Conservation (phyloP, 1,140 invertebrate genomes). For the Palaemon carinicauda region DNA sequence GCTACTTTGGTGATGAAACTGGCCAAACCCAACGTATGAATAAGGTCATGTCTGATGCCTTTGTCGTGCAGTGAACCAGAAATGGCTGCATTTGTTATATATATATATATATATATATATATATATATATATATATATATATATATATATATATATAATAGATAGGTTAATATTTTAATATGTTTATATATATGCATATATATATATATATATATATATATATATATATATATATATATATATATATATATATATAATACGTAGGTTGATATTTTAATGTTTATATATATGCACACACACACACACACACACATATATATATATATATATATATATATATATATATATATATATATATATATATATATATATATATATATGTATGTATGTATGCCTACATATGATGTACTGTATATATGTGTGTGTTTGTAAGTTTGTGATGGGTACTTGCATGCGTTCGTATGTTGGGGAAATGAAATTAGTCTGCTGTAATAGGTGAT, state of each 20-base stretch:
- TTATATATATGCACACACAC: too few species aligned
- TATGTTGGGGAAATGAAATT: too few species aligned
- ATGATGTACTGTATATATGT: too few species aligned
- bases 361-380: neutral
- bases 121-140: neutral
- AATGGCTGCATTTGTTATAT: too few species aligned
- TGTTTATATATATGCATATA: neutral
- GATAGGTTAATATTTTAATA: neutral
- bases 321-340: slow-evolving; percentile 4
- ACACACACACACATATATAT: neutral
- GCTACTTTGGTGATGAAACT: too few species aligned
- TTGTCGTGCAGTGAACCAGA: too few species aligned
- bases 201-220: neutral
- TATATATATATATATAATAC: neutral
- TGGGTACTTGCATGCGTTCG: too few species aligned
- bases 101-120: neutral
- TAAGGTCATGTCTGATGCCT: too few species aligned
- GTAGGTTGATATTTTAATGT: too few species aligned
- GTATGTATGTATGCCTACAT: neutral
- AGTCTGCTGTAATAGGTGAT: too few species aligned
- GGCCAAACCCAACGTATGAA: too few species aligned
- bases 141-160: neutral
- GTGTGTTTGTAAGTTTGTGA: too few species aligned
- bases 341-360: neutral
- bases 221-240: neutral